Evolutionary conservation across 1,140 invertebrate species (phyloP).

Genomic region (Aethina tumida): DNA sequence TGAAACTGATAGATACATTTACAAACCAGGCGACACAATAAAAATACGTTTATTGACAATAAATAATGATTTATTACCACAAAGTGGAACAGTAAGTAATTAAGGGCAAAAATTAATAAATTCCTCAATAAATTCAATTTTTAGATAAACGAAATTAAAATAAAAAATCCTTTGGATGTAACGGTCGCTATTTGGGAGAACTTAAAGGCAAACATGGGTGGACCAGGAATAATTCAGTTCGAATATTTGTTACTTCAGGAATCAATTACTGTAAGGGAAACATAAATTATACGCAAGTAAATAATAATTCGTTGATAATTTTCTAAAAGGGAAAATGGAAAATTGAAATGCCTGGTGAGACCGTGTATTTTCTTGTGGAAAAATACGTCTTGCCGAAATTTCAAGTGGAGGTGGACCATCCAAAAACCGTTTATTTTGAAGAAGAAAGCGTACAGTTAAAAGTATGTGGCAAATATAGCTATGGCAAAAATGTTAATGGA

Average conservation of each 20-base stretch:
- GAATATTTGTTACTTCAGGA: slow-evolving; percentile 44
- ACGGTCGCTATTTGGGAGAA: slow-evolving; percentile 50
- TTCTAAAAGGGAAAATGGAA: slow-evolving; percentile 44
- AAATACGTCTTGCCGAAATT: slow-evolving; percentile 58
- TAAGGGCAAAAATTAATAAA: background rate
- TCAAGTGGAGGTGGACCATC: slow-evolving; percentile 50
- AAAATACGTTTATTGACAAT: slow-evolving; percentile 44
- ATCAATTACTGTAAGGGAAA: slow-evolving; percentile 38
- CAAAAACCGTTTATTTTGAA: slow-evolving; percentile 46
- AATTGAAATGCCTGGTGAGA: slow-evolving; percentile 41
- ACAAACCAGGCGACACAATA: slow-evolving; percentile 51
- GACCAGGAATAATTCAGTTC: slow-evolving; percentile 43
- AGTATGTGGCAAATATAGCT: slow-evolving; percentile 57
- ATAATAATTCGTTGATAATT: background rate
- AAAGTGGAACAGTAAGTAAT: slow-evolving; percentile 35
- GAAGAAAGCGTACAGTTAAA: slow-evolving; percentile 42
- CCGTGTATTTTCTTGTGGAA: slow-evolving; percentile 45
- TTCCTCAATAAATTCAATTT: background rate
- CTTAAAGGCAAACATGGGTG: slow-evolving; percentile 39
- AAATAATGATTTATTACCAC: slow-evolving; percentile 41
- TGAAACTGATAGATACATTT: slow-evolving; percentile 46
- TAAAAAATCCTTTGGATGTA: slow-evolving; percentile 48
- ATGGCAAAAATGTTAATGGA: slow-evolving; percentile 54
- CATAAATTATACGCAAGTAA: slow-evolving; percentile 1
- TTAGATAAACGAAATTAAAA: slow-evolving; percentile 45